Evolutionary conservation across 2,113 vertebrate species (phyloP).

Genomic region (Esox niger): DNA sequence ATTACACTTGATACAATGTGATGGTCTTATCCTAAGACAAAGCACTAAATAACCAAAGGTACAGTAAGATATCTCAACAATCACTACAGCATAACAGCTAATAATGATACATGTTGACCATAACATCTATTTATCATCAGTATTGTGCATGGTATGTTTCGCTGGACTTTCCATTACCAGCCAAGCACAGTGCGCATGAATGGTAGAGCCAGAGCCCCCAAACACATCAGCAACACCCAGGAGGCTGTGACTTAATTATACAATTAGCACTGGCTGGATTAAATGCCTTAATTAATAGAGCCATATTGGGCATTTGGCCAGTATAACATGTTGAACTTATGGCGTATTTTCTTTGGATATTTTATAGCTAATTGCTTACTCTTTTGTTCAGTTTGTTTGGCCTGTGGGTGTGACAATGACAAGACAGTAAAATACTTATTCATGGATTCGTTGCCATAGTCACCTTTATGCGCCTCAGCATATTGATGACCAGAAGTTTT

Average conservation of each 20-base stretch:
- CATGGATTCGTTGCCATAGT: no score
- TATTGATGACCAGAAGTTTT: no score
- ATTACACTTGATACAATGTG: no score
- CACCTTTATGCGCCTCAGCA: no score
- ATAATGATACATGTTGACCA: slow-evolving; percentile 25
- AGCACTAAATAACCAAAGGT: no score
- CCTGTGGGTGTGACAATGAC: slow-evolving; percentile 46
- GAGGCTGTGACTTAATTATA: slow-evolving; percentile 76
- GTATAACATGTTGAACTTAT: slow-evolving; percentile 64
- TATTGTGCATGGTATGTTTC: slow-evolving; percentile 35
- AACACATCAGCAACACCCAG: slow-evolving; percentile 70
- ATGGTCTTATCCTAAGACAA: no score
- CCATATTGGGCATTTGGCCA: slow-evolving; percentile 70
- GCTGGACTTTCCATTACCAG: slow-evolving; percentile 60
- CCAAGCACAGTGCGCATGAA: slow-evolving; percentile 66
- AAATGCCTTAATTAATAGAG: slow-evolving; percentile 76
- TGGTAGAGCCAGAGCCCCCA: slow-evolving; percentile 64
- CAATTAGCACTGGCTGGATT: slow-evolving; percentile 76
- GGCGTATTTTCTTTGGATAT: slow-evolving; percentile 61
- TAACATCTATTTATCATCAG: slow-evolving; percentile 31
- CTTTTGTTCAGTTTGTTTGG: slow-evolving; percentile 65
- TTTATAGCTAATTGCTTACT: slow-evolving; percentile 65
- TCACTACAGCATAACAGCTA: no score
- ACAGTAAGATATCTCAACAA: no score
- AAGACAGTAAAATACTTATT: no score